Evolutionary conservation across 2,888 invertebrate species (phyloP), one percentile per base, ranked within the genome.

Genomic region (Malthinus flaveolus): DNA sequence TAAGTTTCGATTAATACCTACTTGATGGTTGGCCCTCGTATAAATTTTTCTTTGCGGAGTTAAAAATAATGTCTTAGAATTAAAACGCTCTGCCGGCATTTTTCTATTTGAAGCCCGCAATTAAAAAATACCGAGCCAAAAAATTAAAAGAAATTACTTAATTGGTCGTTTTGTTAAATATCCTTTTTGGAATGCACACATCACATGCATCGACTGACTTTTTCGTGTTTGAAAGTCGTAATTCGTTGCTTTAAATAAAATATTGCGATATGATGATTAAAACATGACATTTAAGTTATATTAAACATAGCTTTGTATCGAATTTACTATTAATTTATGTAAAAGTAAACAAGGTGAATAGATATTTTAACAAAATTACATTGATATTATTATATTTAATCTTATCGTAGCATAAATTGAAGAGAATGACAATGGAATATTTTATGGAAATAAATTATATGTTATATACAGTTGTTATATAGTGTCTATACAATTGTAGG

Each of bases 301-400:
- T 42, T 33, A 32, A 23, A 11, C 42, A 35, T 35, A 44, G 33
- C 9, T 10, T 35, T 44, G 31, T 13, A 13, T 36, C 13, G 13
- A 45, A 47, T 47, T 37, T 39, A 37, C 35, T 37, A 37, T 36
- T 53, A 53, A 12, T 45, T 45, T 45, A 31, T 45, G 44, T 44
- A 44, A 15, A 44, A n/a, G 45, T 23, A 48, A 56, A 56, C 49
- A 44, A 49, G 48, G 48, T 37, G 48, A 33, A 42, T 39, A 12
- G 32, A 32, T 35, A 49, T 56, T 49, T 56, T 56, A 56, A 56
- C 42, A 49, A 49, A 56, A 56, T 49, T 56, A 45, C 36, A 53
- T 37, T 36, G n/a, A 11, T 35, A 53, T 53, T 46, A 53, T 53
- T 46, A 31, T 56, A 31, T 56, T 45, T 34, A 49, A 45, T 36